Base-by-base conservation (phyloP, 2,113 vertebrate genomes). In the Sinocyclocheilus anshuiensis region DNA sequence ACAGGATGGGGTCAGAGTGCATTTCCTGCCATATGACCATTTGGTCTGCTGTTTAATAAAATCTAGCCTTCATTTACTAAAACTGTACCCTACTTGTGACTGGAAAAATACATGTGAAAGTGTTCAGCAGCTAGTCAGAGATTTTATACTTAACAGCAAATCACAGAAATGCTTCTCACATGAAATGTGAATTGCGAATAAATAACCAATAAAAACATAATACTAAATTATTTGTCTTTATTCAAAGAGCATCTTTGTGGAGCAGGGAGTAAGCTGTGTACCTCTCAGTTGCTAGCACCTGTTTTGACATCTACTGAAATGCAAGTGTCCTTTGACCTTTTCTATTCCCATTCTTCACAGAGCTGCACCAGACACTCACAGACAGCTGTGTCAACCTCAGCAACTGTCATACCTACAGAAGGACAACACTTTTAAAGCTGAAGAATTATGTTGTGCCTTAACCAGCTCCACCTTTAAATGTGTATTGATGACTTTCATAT, bases 381-480 rank as follows among this genome's bases (percentile, higher is more conserved):
- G 87, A 92, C 95, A 96, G 94, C 94, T 96, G 95, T 93, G 91
- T 94, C 93, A 94, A 94, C 94, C 93, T 94, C 90, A 89, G 87
- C 94, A 95, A 95, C 94, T 94, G 94, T 87, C 79, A 91, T 90
- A 91, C 88, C 92, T 90, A 91, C 87, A 65, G 91, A 95, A 93
- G 92, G 92, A 83, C 67, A 87, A 80, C 72, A 78, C 87, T 79
- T 86, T 84, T 78, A 86, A 88, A 71, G 75, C 55, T 76, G 11
- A 71, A 42, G 42, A 88, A 84, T 85, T 80, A 42, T 91, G 87
- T 93, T 92, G 93, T 93, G 88, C 92, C 92, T 91, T 90, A 39
- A 87, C 61, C 72, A 86, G 42, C 57, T 83, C 90, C 42, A 45
- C 6, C 55, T 86, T 84, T 78, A 81, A 61, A 81, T 55, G 48